Base-by-base conservation (phyloP, 2,113 vertebrate genomes). In the Laticauda colubrina region DNA sequence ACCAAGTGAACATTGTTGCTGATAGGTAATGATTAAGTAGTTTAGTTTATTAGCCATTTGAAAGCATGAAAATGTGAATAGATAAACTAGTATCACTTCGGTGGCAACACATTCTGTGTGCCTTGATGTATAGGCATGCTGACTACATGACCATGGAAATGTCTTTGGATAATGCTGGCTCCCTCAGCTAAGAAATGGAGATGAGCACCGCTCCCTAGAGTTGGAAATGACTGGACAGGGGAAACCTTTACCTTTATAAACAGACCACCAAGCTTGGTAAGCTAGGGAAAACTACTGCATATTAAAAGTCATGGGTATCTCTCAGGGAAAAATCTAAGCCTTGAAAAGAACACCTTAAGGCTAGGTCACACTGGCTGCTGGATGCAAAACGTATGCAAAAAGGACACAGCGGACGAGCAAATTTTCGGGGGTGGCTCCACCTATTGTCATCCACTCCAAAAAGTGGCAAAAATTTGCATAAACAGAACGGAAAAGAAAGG, bases 21-120 rank as follows among this genome's bases (percentile, higher is more conserved):
- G 94, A 91, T 85, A 94, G 94, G 93, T 86, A 95, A 91, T 94
- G 92, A 90, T 90, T 95, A 93, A 95, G 93, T 94, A 94, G 88
- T 94, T 96, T 92, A 93, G 90, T 69, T n/a, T 69, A 69, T 95
- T 94, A 92, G 93, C 94, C 61, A 88, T 91, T 69, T 69, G 29
- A 69, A 69, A 69, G 29, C 64, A 64, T 64, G 61, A 29, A n/a
- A n/a, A 69, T 69, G 64, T n/a, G 29, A 69, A 12, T 6, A 69
- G 29, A 69, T 69, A 69, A 69, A 69, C 3, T 15, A 4, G 4
- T 69, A 69, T 12, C 29, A n/a, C 29, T 69, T 69, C 1, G 3
- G 3, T 14, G 61, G 61, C 26, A 29, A 64, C 26, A 64, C 61
- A 64, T n/a, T 64, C 4, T 64, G 26, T n/a, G 61, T 64, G 26